Conservation (phyloP, 2,797 vertebrate genomes). For the Coccyzus lansbergi region DNA sequence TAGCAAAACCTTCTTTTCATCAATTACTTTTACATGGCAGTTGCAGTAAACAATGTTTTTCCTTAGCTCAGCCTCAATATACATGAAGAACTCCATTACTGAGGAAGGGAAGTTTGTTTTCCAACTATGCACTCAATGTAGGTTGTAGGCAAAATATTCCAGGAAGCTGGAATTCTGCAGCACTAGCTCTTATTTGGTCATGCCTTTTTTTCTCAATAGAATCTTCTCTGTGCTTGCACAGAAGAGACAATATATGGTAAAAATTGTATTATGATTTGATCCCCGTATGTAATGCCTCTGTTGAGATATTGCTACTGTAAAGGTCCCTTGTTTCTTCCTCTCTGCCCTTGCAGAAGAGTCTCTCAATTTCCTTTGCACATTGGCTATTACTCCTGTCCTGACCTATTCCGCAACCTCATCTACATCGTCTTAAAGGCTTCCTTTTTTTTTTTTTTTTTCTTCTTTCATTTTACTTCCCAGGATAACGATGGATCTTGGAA, state of each 20-base stretch:
- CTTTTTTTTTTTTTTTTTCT: neutral
- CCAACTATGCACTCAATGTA: neutral
- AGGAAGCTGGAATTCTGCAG: neutral
- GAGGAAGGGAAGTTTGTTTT: neutral
- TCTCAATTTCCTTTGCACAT: neutral
- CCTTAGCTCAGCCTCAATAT: neutral
- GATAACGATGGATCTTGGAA: neutral
- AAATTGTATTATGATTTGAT: neutral
- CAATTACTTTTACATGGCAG: neutral
- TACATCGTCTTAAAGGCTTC: neutral
- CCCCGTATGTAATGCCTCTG: neutral
- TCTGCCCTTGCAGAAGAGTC: neutral
- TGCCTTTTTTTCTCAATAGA: neutral
- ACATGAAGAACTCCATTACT: neutral
- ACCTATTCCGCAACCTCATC: neutral
- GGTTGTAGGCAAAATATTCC: neutral
- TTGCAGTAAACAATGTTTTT: neutral
- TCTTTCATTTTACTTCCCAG: neutral
- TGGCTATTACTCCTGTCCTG: neutral
- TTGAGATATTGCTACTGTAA: neutral
- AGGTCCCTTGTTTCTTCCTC: fast-evolving
- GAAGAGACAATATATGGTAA: neutral
- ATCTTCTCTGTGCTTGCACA: neutral
- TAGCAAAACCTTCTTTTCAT: neutral
- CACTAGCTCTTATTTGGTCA: neutral